Evolutionary conservation across 2,797 vertebrate genomes (phyloP), one percentile per base, ranked within the genome.

Genomic region (Saxicola maurus): DNA sequence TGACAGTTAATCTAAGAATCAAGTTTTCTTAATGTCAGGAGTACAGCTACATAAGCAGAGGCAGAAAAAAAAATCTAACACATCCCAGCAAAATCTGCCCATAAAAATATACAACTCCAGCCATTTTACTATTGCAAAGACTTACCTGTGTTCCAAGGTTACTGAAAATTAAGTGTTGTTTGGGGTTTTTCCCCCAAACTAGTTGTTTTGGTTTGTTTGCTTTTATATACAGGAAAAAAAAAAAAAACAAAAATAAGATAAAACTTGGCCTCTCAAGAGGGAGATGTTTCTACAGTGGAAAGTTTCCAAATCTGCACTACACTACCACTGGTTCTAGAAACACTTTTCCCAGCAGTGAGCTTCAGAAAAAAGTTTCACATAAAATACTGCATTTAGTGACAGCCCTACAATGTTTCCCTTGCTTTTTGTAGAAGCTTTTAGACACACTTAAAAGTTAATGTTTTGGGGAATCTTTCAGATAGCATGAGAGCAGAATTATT

Each of bases 141-240:
- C 9, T 23, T n/a, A 16, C 5, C 9, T 2, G 1, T n/a, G 4
- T 61, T 59, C 31, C 53, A 43, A 25, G 4, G n/a, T 38, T 35
- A 66, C 18, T 27, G 28, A 60, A 48, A 76, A 33, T 7, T 15
- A 69, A 89, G 19, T n/a, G 21, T 12, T n/a, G 17, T 10, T 31
- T n/a, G 8, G 7, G 1, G 0, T 1, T 11, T 3, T 21, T 76
- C 38, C 9, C 5, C 38, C 52, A 9, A 38, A 42, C 17, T 53
- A 0, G 0, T 43, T 53, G 9, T 8, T 23, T 68, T 45, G 13
- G 6, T 45, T 76, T 60, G 9, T 23, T 73, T 67, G 27, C 7
- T 86, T 61, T 71, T 37, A 53, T 37, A 62, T 53, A 42, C 5
- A 57, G 46, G 27, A 7, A 28, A 28, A 25, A 46, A 20, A 11